Conservation (phyloP, 1,140 invertebrate species). For the Steinernema feltiae region DNA sequence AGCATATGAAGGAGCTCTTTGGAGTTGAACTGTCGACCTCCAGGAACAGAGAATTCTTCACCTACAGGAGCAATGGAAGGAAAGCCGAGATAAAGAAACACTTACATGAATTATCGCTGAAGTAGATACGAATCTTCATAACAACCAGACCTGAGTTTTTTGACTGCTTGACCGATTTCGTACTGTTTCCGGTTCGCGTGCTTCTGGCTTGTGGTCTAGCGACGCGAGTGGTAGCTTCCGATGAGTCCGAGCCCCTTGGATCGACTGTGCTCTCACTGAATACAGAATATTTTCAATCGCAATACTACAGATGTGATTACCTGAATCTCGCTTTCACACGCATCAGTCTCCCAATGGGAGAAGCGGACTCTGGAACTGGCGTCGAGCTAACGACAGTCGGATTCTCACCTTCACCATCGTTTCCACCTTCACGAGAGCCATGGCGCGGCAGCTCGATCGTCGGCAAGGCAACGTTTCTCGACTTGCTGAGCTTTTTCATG, state of each 20-base stretch:
- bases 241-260: too few species aligned
- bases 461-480: neutral
- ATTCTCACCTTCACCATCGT: neutral
- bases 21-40: neutral
- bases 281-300: too few species aligned
- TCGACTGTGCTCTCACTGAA: too few species aligned
- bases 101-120: neutral
- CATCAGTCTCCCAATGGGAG: neutral
- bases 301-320: too few species aligned
- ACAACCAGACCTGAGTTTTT: neutral
- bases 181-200: neutral
- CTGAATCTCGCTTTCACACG: too few species aligned
- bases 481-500: constrained; percentile 1
- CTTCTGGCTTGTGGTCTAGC: neutral
- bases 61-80: neutral
- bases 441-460: neutral
- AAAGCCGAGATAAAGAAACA: neutral
- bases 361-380: neutral
- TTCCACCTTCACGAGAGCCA: too few species aligned
- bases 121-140: neutral
- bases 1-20: neutral
- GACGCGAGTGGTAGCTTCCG: neutral
- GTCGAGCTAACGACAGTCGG: neutral
- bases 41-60: neutral
- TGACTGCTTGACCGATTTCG: neutral